Evolutionary conservation across 2,113 vertebrate genomes (phyloP).

Genomic region (Petaurus breviceps): DNA sequence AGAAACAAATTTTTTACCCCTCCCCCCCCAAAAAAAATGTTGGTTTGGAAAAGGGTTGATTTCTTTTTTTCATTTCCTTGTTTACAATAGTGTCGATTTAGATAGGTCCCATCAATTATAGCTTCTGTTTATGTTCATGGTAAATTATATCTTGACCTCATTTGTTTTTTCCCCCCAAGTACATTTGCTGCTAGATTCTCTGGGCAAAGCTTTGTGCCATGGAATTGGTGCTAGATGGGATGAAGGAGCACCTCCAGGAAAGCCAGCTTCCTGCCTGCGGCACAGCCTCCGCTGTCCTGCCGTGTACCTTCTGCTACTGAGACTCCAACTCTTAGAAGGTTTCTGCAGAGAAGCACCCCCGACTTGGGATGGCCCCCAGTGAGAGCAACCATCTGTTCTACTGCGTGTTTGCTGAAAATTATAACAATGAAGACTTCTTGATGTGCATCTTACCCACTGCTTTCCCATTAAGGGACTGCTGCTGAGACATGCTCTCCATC

Average conservation of each 20-base stretch:
- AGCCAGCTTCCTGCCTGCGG: slow-evolving; percentile 94
- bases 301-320: too few relatives aligned
- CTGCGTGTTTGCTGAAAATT: too few relatives aligned
- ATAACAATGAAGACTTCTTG: slow-evolving; percentile 77
- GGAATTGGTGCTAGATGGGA: slow-evolving; percentile 96
- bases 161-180: slow-evolving; percentile 95
- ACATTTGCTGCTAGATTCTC: slow-evolving; percentile 92
- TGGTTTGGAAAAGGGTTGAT: slow-evolving; percentile 72
- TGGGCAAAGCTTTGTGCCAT: slow-evolving; percentile 99
- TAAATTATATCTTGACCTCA: slow-evolving; percentile 80
- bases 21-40: slow-evolving; percentile 56
- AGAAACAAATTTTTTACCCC: slow-evolving; percentile 61
- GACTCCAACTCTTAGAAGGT: too few relatives aligned
- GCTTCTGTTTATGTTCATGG: slow-evolving; percentile 72
- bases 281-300: slow-evolving; percentile 81
- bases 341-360: slow-evolving; percentile 96
- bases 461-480: slow-evolving; percentile 89
- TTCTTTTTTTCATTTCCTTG: slow-evolving; percentile 62
- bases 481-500: too few relatives aligned
- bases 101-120: slow-evolving; percentile 76
- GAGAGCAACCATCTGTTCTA: too few relatives aligned
- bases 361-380: slow-evolving; percentile 87
- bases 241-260: slow-evolving; percentile 96
- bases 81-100: slow-evolving; percentile 79
- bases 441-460: slow-evolving; percentile 99